A percentile compares a stretch with the other conserved stretches of the same genome.
Evolutionary conservation across 1,140 invertebrate species (phyloP).

Genomic region (Portunus trituberculatus): DNA sequence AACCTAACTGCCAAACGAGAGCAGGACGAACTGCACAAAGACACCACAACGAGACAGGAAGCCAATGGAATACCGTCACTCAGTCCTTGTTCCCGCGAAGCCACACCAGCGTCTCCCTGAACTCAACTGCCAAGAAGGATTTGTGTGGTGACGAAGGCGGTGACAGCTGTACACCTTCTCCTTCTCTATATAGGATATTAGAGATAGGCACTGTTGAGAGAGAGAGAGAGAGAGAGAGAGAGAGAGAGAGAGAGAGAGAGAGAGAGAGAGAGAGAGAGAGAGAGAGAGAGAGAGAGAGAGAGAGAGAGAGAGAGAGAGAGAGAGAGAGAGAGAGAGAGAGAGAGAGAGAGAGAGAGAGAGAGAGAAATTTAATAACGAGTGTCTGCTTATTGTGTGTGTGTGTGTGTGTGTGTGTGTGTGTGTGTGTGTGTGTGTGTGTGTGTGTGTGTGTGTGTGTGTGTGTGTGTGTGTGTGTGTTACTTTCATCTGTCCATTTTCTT

Average conservation of each 20-base stretch:
- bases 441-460: slow-evolving; percentile 35
- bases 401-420: slow-evolving; percentile 58
- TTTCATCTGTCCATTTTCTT: not conserved
- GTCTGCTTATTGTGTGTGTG: slow-evolving; percentile 36
- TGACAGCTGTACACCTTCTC: too few relatives aligned
- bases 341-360: not conserved
- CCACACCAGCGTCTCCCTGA: not conserved
- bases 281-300: not conserved
- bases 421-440: slow-evolving; percentile 50
- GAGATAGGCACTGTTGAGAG: too few relatives aligned
- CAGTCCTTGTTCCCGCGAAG: not conserved
- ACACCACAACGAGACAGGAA: not conserved
- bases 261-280: slow-evolving; percentile 27
- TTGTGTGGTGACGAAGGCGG: too few relatives aligned
- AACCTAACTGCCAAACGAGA: not conserved
- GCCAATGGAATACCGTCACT: not conserved
- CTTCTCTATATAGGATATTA: too few relatives aligned
- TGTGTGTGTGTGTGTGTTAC: not conserved
- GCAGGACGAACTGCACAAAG: not conserved
- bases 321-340: slow-evolving; percentile 27
- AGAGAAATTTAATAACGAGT: not conserved
- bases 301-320: not conserved
- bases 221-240: slow-evolving; percentile 20
- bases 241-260: not conserved
- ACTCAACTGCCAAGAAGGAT: too few relatives aligned